Evolutionary conservation across 2,888 invertebrate species (phyloP).

Genomic region (Oscheius sp.): DNA sequence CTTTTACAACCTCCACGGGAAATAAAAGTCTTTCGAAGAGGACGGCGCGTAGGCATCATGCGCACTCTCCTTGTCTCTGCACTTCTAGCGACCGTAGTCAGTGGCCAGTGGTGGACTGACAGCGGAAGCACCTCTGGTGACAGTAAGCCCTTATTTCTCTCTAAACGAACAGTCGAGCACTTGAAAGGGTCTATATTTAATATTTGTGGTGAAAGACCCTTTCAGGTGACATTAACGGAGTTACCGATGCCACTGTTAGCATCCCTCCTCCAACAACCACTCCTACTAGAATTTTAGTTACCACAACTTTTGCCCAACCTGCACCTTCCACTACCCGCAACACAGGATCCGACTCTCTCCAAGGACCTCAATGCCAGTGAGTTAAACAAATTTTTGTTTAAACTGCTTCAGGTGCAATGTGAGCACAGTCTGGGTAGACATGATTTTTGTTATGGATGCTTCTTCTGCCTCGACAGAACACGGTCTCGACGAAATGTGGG

Average conservation of each 20-base stretch:
- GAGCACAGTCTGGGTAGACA: conserved; percentile 19
- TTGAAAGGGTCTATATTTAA: no score
- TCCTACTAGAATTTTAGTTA: not conserved
- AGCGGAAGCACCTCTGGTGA: no score
- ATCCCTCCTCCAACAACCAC: conserved; percentile 3
- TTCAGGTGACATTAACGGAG: conserved; percentile 25
- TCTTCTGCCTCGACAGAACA: not conserved
- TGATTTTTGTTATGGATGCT: conserved; percentile 18
- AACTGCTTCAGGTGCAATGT: conserved; percentile 16
- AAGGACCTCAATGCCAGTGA: conserved; percentile 4
- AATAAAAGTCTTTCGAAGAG: no score
- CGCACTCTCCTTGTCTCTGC: no score
- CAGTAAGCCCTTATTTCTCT: no score
- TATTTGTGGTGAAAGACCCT: conserved; percentile 1
- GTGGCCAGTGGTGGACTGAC: no score
- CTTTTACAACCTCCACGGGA: no score
- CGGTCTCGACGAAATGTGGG: conserved; percentile 24
- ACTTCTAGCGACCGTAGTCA: no score
- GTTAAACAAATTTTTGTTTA: not conserved
- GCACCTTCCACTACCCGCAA: no score
- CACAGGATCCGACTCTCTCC: not conserved
- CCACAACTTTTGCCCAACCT: not conserved
- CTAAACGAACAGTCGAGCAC: no score
- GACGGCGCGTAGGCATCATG: no score
- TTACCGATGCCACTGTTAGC: conserved; percentile 9